These are phyloP conservation scores for Malthinus flaveolus DNA, from an alignment of 2,888 invertebrate species.

Conservation along the genomic window DNA sequence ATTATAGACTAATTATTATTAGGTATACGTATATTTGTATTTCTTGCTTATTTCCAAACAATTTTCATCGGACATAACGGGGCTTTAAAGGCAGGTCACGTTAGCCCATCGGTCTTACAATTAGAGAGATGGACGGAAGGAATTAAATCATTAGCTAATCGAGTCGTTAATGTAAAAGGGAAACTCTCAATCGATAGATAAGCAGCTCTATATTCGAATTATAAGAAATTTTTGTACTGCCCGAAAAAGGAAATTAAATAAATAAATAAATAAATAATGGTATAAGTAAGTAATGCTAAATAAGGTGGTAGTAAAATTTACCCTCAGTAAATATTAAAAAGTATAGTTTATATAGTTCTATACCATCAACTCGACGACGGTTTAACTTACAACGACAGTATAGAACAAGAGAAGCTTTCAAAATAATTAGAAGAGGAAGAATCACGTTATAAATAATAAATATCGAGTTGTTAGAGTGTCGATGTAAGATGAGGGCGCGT, in stretches of 20 bases:
- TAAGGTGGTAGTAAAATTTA: constrained; percentile 18
- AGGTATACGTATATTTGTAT: no score
- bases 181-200: no score
- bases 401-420: constrained; percentile 38
- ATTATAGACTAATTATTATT: no score
- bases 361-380: constrained; percentile 28
- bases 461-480: constrained; percentile 35
- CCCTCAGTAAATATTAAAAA: constrained; percentile 23
- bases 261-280: neutral
- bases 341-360: constrained; percentile 26
- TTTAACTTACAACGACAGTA: constrained; percentile 28
- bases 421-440: constrained; percentile 40
- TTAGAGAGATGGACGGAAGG: no score
- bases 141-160: no score
- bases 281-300: constrained; percentile 12
- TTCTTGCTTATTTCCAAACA: no score
- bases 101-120: no score
- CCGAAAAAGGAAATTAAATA: neutral
- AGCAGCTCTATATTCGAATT: no score
- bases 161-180: no score
- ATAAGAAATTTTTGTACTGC: no score
- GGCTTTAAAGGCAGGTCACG: no score
- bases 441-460: constrained; percentile 40
- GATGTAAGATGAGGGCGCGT: constrained; percentile 30
- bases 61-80: no score